Percentiles rank a stretch among this genome's conserved stretches.
phyloP scores from a whole-genome alignment of 1,140 invertebrate genomes.

The Vollenhovia emeryi region DNA sequence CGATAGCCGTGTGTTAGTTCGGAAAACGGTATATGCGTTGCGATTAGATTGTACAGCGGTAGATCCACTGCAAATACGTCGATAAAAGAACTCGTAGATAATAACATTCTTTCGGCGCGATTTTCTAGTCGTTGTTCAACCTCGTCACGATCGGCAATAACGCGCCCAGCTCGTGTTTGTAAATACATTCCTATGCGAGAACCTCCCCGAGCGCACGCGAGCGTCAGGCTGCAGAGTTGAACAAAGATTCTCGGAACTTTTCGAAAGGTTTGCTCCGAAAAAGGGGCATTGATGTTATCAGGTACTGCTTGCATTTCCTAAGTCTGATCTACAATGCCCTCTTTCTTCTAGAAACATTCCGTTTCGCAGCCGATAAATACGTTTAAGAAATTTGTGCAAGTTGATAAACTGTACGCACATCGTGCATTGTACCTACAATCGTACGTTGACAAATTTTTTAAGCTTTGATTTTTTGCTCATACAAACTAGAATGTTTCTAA shows the following conservation, averaged over 20 bases:
- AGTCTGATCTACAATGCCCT: too few relatives aligned
- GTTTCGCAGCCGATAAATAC: too few relatives aligned
- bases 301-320: background rate
- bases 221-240: background rate
- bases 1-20: background rate
- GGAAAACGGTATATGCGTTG: background rate
- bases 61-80: background rate
- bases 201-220: background rate
- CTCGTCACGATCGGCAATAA: background rate
- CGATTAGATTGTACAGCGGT: constrained; percentile 21
- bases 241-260: too few relatives aligned
- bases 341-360: too few relatives aligned
- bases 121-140: constrained; percentile 15
- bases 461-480: too few relatives aligned
- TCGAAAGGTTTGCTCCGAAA: background rate
- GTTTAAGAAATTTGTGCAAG: too few relatives aligned
- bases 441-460: too few relatives aligned
- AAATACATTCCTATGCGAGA: constrained; percentile 12
- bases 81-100: constrained; percentile 20
- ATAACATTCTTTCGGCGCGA: background rate
- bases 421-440: too few relatives aligned
- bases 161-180: background rate
- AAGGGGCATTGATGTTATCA: background rate
- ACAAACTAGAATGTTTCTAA: too few relatives aligned
- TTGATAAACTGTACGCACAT: too few relatives aligned